Base-by-base conservation (phyloP, 35 echinoderm and acorn worm species). In the Apostichopus parvimensis region DNA sequence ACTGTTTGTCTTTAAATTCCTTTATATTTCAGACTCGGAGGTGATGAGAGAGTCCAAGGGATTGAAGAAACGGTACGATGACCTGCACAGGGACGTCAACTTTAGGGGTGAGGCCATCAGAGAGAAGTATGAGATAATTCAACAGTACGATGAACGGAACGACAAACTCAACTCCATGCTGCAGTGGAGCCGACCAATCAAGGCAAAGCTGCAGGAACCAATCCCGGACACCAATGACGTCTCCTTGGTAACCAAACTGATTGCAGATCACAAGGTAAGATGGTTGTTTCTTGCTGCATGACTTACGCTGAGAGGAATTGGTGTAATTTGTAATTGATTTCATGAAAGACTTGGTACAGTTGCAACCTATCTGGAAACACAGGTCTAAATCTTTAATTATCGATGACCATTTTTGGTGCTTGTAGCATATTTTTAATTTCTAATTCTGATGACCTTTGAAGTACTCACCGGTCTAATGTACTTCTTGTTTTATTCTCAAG, bases 161-260 rank as follows among this genome's bases (percentile, higher is more conserved):
- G 88, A 85, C 21, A 94, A 98, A 61, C 89, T 98, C 9, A 87
- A 95, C 65, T 90, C 76, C 7, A 85, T 95, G 65, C 90, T 98
- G 21, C 92, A 95, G 80, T 98, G 94, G 94, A 95, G 92, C 25
- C 92, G 96, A 61, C 96, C 96, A 11, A 94, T 98, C 94, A 98
- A 98, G 91, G 87, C 96, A 26, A 92, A 95, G 77, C 92, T 98
- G 6, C 73, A 94, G 77, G 96, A 95, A 83, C 92, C 92, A 13
- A 98, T 95, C 53, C 94, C 92, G 18, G 73, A 93, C 18, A 94
- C 93, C 90, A 83, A 34, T 6, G 94, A 98, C 73, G 92, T 98
- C 24, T 34, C 90, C 1, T 70, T 92, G 11, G 84, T 95, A 77
- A 88, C 94, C 85, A 94, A 90, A 13, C 64, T 95, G 60, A 95